Conservation (phyloP, 2,113 vertebrate genomes). For the Stegastes partitus region DNA sequence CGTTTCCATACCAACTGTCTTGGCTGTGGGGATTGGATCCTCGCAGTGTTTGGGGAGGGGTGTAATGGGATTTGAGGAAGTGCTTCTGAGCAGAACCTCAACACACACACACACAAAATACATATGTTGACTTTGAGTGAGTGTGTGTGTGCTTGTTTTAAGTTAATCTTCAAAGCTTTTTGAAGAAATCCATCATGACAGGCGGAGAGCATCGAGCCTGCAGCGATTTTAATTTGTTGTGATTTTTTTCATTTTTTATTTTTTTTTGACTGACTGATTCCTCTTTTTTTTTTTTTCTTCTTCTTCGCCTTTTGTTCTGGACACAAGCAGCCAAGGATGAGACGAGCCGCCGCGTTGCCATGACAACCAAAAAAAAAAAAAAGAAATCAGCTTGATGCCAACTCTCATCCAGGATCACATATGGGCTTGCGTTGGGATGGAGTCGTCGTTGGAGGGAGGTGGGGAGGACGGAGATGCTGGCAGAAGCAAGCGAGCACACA, state of each 20-base stretch:
- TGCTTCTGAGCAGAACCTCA: slow-evolving; percentile 52
- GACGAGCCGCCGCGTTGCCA: slow-evolving; percentile 56
- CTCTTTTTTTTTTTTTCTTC: not conserved
- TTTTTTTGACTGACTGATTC: not conserved
- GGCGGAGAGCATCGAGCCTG: slow-evolving; percentile 11
- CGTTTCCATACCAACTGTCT: slow-evolving; percentile 75
- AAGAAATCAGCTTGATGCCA: slow-evolving; percentile 60
- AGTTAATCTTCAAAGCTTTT: slow-evolving; percentile 72
- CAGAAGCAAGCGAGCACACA: slow-evolving; percentile 20
- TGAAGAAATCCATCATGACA: slow-evolving; percentile 44
- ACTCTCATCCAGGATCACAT: slow-evolving; percentile 63
- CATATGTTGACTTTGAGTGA: slow-evolving; percentile 19
- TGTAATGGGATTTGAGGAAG: slow-evolving; percentile 68
- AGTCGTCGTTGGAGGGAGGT: not conserved
- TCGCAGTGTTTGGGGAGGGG: slow-evolving; percentile 36
- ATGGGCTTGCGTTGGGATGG: slow-evolving; percentile 26
- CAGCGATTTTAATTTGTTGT: slow-evolving; percentile 17
- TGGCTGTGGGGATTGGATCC: slow-evolving; percentile 53
- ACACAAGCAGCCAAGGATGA: slow-evolving; percentile 47
- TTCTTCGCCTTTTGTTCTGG: slow-evolving; percentile 60
- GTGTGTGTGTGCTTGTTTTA: slow-evolving; percentile 30
- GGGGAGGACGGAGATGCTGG: slow-evolving; percentile 9
- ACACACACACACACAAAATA: slow-evolving; percentile 9
- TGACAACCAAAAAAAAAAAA: slow-evolving; percentile 74
- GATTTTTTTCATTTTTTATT: slow-evolving; percentile 2